Evolutionary conservation across 2,797 vertebrate genomes (phyloP).

Genomic region (Dipus sagitta): DNA sequence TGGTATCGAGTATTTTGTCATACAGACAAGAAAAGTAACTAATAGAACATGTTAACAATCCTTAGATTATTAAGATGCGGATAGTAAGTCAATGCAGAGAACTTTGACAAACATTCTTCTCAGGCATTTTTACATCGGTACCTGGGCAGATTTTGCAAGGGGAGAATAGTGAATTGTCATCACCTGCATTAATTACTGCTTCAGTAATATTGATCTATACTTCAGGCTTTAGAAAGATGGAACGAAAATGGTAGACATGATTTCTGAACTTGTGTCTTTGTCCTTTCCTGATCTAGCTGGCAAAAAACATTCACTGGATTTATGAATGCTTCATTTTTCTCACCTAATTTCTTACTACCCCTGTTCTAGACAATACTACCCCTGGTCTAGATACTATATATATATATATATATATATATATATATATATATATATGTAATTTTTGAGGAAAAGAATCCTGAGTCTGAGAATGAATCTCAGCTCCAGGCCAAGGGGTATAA

Average conservation of each 20-base stretch:
- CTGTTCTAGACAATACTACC: neutral
- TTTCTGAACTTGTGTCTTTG: neutral
- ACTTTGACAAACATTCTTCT: neutral
- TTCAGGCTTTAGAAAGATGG: neutral
- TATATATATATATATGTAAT: neutral
- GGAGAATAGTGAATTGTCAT: neutral
- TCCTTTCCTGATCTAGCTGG: neutral
- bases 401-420: too few species aligned
- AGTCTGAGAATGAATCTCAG: neutral
- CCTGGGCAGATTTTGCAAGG: neutral
- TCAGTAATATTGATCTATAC: neutral
- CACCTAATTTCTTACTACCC: neutral
- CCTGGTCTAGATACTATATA: neutral
- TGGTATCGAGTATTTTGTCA: neutral
- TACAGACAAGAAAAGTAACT: neutral
- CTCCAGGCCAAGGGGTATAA: neutral
- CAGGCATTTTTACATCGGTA: neutral
- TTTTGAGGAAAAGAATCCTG: neutral
- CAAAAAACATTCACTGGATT: neutral
- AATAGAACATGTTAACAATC: neutral
- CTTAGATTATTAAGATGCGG: neutral
- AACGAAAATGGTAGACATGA: neutral
- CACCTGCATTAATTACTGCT: constrained; percentile 11
- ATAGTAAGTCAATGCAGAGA: neutral
- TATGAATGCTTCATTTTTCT: neutral